Base-by-base conservation (phyloP, 2,888 invertebrate species). In the Chironomus riparius region DNA sequence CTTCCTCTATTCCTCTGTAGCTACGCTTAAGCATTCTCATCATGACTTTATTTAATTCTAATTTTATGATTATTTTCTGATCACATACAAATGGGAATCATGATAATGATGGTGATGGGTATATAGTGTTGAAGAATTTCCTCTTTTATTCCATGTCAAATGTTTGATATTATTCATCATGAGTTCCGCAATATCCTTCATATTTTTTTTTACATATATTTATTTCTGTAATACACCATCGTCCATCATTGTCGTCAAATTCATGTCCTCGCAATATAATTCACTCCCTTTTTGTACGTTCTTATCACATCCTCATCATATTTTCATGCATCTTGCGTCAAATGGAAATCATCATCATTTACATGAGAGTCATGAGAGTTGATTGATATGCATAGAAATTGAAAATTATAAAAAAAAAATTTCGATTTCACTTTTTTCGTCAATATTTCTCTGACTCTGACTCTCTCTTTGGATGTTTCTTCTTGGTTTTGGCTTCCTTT, bases 51-150 rank as follows among this genome's bases (percentile, higher is more conserved):
- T 62, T 65, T 68, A 74, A 74, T 74, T 74, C 74, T 74, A 74
- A 74, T 74, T 74, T 74, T 74, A 74, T 74, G 74, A 74, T 74
- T 74, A 74, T 68, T 74, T 74, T 74, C 74, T 61, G 74, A 74
- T 74, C 74, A 74, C 74, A 68, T 68, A 74, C 68, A 74, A 74
- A 74, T 74, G 68, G 74, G 74, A 62, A 61, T 21, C 65, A 47
- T 47, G 21, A 47, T 38, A 18, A 73, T 56, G 56, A 56, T 56
- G 47, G 47, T 56, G 56, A 24, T 38, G 38, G 38, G 38, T 38
- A 38, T 38, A 50, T 61, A 61, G 24, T 18, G 62, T 12, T 22
- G 62, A 50, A 62, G 56, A 71, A 21, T 22, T 61, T 13, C 18
- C 12, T 62, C 2, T 38, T 61, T 50, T 28, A n/a, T 56, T n/a